Evolutionary conservation across 2,113 vertebrate species (phyloP), one percentile per base, ranked within the genome.

Genomic region (Amphiprion percula): DNA sequence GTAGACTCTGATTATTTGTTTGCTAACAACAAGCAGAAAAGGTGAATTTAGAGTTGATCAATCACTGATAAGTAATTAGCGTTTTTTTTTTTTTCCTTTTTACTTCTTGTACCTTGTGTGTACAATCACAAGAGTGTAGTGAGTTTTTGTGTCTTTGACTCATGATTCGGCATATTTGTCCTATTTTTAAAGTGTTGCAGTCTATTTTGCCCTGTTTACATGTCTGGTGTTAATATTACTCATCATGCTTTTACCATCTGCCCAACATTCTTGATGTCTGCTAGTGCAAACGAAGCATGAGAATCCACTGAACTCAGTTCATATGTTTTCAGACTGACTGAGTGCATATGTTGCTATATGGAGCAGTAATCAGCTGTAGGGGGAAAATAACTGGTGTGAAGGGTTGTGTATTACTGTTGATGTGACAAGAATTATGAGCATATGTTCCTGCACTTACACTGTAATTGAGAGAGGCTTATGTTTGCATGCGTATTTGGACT

Each of bases 211-310:
- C 61, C 68, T 76, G 19, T 79, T 84, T 61, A 61, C 62, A 17
- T 63, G 41, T 49, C 58, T 83, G 53, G n/a, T 44, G 68, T 75
- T 60, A 64, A 75, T 75, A 84, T 85, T 39, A 60, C 55, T 71
- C 53, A 66, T 53, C 19, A n/a, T 70, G 28, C 33, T 68, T 75
- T 66, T 17, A 64, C 85, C 85, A 89, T 88, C 81, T 90, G 77
- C 39, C 23, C 52, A 19, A 37, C 37, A 37, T 69, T 67, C 60
- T 64, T 84, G 54, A 79, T 83, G 44, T 67, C 23, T 54, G 46
- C 33, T 19, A 9, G 62, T 68, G 58, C 49, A 79, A 90, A 81
- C 77, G 55, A 79, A 77, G 79, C 64, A 17, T 77, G 75, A 65
- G 52, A 65, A 74, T 77, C 55, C 21, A 66, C 10, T 79, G 50